Evolutionary conservation across 2,113 vertebrate species (phyloP).

Genomic region (Zonotrichia leucophrys): DNA sequence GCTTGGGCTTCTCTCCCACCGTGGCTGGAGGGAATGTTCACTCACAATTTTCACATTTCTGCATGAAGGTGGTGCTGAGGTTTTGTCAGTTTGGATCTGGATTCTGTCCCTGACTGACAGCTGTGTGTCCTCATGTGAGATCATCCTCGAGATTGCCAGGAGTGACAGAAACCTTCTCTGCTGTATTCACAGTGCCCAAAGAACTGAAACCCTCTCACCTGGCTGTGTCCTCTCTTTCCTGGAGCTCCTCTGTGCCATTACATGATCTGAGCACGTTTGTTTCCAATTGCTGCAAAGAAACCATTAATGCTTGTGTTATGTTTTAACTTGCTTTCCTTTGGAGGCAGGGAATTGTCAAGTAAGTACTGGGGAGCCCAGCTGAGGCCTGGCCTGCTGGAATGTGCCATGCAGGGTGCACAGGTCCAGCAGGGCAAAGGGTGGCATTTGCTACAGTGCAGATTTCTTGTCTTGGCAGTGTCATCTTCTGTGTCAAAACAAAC

Average conservation of each 20-base stretch:
- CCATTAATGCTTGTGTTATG: constrained; percentile 89
- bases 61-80: neutral
- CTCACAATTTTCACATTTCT: neutral
- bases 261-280: neutral
- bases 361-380: constrained; percentile 75
- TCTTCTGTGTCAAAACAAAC: constrained; percentile 11
- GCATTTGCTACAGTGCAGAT: neutral
- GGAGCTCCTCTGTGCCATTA: neutral
- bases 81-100: neutral
- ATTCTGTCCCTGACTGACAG: neutral
- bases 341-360: constrained; percentile 99
- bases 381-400: constrained; percentile 27
- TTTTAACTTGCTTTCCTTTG: constrained; percentile 96
- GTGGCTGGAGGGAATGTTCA: neutral
- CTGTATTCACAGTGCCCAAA: constrained; percentile 31
- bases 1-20: neutral
- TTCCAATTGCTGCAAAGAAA: constrained; percentile 72
- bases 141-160: neutral
- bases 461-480: constrained; percentile 25
- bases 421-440: neutral
- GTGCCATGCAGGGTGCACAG: neutral
- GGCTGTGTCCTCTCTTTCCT: constrained; percentile 2
- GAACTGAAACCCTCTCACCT: constrained; percentile 16
- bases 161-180: constrained; percentile 24
- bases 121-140: neutral